Base-by-base conservation (phyloP, 2,888 invertebrate genomes). In the Tiliacea citrago region DNA sequence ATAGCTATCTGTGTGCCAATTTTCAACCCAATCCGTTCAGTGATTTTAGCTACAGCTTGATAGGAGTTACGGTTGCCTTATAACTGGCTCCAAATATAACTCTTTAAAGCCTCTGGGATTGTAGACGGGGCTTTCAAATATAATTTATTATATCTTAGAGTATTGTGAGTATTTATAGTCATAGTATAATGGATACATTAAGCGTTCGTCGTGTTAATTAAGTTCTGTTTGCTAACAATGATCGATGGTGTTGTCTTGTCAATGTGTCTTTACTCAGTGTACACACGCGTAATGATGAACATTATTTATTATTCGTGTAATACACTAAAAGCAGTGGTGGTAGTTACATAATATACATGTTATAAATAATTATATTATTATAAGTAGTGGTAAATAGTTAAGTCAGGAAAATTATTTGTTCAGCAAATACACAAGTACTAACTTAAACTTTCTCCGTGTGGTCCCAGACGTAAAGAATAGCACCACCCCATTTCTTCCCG, bases 171-270 rank as follows among this genome's bases (percentile, higher is more conserved):
- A 75, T 71, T 86, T 65, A 77, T 73, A 75, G 65, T 67, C 63
- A 60, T 76, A 79, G 73, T 85, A 76, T 68, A 80, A 80, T 82
- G 80, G 77, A 82, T 87, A 81, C 75, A 86, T 87, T 86, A 69
- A 79, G 79, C 80, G 70, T 73, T 81, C 71, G 75, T 83, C 73
- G 86, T 84, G 85, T 90, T 91, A 91, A 91, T 91, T 89, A 90
- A 86, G 83, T 83, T 86, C 78, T 90, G 91, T 90, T 89, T 90
- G 86, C 86, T 86, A 90, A 90, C 90, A 88, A 88, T 91, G 92
- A 92, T 91, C 86, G 89, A 92, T 91, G 86, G 73, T 60, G 76
- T 70, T 77, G 83, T 79, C 79, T 66, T 67, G 58, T 73, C 68
- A 68, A 62, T 70, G 58, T 72, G 63, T 66, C 55, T 68, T 62